Percentiles rank a stretch among this genome's conserved stretches.
phyloP scores from a whole-genome alignment of 2,113 vertebrate species.

The Callionymus lyra region DNA sequence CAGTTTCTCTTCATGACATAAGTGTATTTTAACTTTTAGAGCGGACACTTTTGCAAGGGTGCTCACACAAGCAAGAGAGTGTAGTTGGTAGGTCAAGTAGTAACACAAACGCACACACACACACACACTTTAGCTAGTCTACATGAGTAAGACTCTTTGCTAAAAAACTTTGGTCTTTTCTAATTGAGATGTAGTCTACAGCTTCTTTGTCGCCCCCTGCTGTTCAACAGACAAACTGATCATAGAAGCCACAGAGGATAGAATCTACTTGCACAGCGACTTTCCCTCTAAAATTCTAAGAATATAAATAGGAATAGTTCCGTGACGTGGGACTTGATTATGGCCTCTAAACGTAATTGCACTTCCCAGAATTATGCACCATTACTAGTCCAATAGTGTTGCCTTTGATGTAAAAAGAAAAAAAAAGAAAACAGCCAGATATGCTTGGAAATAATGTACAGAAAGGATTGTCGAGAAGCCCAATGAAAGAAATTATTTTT shows the following conservation, averaged over 20 bases:
- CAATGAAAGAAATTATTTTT: slow-evolving; percentile 21
- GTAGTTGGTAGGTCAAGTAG: no score
- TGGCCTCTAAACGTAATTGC: slow-evolving; percentile 32
- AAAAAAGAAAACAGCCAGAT: slow-evolving; percentile 37
- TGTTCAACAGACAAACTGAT: slow-evolving; percentile 12
- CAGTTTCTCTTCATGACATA: no score
- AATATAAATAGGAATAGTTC: slow-evolving; percentile 20
- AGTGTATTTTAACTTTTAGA: no score
- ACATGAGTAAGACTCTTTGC: no score
- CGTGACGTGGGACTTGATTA: slow-evolving; percentile 23
- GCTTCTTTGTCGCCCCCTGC: slow-evolving; percentile 16
- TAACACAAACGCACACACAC: not conserved
- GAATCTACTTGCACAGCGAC: no score
- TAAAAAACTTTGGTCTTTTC: no score
- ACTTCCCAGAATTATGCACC: slow-evolving; percentile 48
- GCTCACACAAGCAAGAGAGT: no score
- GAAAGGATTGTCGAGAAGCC: slow-evolving; percentile 39
- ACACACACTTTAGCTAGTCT: not conserved
- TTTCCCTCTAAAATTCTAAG: slow-evolving; percentile 9
- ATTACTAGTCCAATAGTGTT: slow-evolving; percentile 45
- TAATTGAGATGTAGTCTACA: not conserved
- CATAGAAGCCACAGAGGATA: no score
- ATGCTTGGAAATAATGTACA: slow-evolving; percentile 65
- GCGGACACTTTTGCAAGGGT: no score
- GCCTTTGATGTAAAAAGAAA: slow-evolving; percentile 40